Evolutionary conservation across 2,888 invertebrate genomes (phyloP), one percentile per base, ranked within the genome.

Genomic region (Isotomurus palustris): DNA sequence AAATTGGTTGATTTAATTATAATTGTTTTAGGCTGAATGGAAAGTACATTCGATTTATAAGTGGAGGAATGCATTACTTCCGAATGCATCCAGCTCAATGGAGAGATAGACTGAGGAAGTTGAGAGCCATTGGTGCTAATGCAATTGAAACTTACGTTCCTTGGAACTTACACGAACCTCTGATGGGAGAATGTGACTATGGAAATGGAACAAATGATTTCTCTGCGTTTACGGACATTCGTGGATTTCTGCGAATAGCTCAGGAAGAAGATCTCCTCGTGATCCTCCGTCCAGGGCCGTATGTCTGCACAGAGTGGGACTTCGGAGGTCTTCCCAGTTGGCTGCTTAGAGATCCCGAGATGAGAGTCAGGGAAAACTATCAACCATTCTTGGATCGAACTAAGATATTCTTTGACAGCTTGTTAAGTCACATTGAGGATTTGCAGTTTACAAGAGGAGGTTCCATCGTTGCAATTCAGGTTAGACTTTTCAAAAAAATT

Each of bases 31-130:
- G 73, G 8, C 71, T 79, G 14, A 79, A 79, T 69, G 74, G 75
- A 32, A 74, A 73, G 60, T 73, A 74, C 49, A 73, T 79, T 19
- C 74, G 75, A 5, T 71, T 80, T 19, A 75, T 76, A 58, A 77
- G 77, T 71, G 83, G 82, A 21, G 79, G 81, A 44, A 75, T 80
- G 54, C 81, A 80, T 71, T 81, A 80, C 70, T 77, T 76, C 69
- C 73, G 81, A 29, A 75, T 80, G 2, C 79, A 78, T 58, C 77
- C 76, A 2, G 71, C 73, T 19, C 76, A 78, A 68, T 81, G 81
- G 81, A 68, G 76, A 53, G 79, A 80, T 70, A 72, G 80, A 19
- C 73, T 81, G 35, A 66, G 71, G 52, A 79, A 79, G 71, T 73
- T 80, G 68, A 73, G 78, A 60, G 78, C 79, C 5, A 76, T 76